Evolutionary conservation across 2,113 vertebrate species (phyloP), one percentile per base, ranked within the genome.

Genomic region (Grammomys dolichurus): DNA sequence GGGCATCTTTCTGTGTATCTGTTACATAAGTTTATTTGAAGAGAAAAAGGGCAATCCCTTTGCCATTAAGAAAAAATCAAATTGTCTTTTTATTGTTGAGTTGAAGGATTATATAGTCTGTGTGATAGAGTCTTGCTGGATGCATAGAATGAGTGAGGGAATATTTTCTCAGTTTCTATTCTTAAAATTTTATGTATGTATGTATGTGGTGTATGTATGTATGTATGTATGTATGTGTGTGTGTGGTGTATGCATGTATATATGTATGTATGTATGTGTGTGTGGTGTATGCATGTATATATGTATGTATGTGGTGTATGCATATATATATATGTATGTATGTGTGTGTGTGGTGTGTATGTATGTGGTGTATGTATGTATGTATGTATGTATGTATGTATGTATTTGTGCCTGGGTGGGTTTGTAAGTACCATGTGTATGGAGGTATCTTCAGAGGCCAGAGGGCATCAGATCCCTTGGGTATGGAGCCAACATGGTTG

Each of bases 11-110:
- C 36, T 36, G 31, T 80, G 31, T 36, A 4, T 31, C 51, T 36
- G 77, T 54, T 54, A 54, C 51, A 19, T 69, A 8, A 95, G 78
- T 93, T 93, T 85, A 65, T 77, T 72, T 72, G 65, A 26, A 95
- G 87, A 16, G 9, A 17, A 93, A 81, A 40, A 54, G 33, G 75
- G 11, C 11, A 76, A 80, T 80, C 22, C 33, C 20, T 92, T 89
- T 40, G 31, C 13, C 46, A 31, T 48, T 81, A 81, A 81, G 58
- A 60, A 60, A 63, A 63, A 60, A 63, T 91, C 43, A 36, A 17
- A 65, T 60, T 51, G 33, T 58, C 69, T 20, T 84, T 16, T 85
- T 93, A 76, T 65, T 76, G 31, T 82, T 81, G 28, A 69, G 28
- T 87, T 92, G 40, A 93, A 69, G 73, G 72, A 63, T 89, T 70